Conservation (phyloP, 1,140 invertebrate genomes). For the Nixonia krombeini region DNA sequence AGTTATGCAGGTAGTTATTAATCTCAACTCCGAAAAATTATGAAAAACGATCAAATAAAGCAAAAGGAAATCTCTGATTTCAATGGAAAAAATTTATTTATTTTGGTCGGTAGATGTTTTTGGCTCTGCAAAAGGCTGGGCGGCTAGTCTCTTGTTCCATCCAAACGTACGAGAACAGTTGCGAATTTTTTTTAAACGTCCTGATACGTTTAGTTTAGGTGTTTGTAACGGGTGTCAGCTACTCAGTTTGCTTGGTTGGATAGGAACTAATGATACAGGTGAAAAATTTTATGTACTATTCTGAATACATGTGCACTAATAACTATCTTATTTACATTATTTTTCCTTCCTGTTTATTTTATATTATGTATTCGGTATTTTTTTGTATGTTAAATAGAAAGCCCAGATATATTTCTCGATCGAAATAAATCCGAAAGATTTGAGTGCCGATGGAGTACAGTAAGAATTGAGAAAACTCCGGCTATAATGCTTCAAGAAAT, state of each 20-base stretch:
- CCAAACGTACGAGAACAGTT: conserved; percentile 74
- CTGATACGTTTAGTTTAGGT: conserved; percentile 94
- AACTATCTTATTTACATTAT: too few relatives aligned
- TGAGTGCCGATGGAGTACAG: conserved; percentile 92
- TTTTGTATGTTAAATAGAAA: conserved; percentile 23
- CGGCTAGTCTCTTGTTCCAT: conserved; percentile 88
- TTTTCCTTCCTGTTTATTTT: background rate
- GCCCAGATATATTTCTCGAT: conserved; percentile 81
- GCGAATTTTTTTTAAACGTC: conserved; percentile 79
- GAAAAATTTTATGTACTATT: conserved; percentile 23
- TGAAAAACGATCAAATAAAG: too few relatives aligned
- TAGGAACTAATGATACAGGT: conserved; percentile 71
- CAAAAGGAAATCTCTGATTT: too few relatives aligned
- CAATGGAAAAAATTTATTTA: too few relatives aligned
- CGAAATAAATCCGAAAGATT: conserved; percentile 92
- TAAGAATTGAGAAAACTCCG: conserved; percentile 81
- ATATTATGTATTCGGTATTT: background rate
- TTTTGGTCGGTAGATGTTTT: conserved; percentile 82
- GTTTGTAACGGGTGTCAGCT: conserved; percentile 98
- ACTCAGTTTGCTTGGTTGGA: conserved; percentile 89
- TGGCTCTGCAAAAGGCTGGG: conserved; percentile 98
- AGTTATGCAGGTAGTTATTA: conserved; percentile 89
- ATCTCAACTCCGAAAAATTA: conserved; percentile 1
- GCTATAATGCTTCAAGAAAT: conserved; percentile 91
- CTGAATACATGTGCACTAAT: too few relatives aligned